These are phyloP conservation scores for Halcyon badia DNA, from an alignment of 2,797 vertebrate species.

Conservation along the genomic window DNA sequence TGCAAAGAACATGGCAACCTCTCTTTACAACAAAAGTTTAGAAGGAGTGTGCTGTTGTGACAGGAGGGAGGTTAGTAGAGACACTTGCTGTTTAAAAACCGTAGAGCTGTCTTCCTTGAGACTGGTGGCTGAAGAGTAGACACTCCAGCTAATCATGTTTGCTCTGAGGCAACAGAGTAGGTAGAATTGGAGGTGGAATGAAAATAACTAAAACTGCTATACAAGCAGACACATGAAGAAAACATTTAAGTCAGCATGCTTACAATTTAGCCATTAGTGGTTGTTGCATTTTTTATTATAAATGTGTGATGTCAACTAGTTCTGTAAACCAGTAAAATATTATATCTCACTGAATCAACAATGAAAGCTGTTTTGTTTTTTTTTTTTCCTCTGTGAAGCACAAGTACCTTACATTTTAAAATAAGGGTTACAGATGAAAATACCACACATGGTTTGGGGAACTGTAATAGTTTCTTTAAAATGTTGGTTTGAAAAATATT, in stretches of 20 bases:
- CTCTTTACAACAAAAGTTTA: neutral
- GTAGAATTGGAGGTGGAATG: neutral
- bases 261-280: neutral
- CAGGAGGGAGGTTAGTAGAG: neutral
- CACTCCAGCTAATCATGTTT: neutral
- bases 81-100: neutral
- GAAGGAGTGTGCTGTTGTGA: neutral
- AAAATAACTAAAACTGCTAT: neutral
- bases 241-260: neutral
- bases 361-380: neutral
- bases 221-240: neutral
- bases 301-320: neutral
- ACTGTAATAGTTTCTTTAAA: constrained; percentile 56
- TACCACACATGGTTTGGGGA: constrained; percentile 23
- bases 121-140: neutral
- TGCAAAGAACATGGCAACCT: neutral
- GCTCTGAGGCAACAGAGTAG: no score
- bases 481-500: constrained; percentile 64
- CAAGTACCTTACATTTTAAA: neutral
- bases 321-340: neutral
- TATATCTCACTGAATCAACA: neutral
- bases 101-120: neutral
- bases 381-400: neutral
- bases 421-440: constrained; percentile 31
- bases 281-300: neutral